phyloP scores from a whole-genome alignment of 1,140 invertebrate species.

The Pentalonia nigronervosa region DNA sequence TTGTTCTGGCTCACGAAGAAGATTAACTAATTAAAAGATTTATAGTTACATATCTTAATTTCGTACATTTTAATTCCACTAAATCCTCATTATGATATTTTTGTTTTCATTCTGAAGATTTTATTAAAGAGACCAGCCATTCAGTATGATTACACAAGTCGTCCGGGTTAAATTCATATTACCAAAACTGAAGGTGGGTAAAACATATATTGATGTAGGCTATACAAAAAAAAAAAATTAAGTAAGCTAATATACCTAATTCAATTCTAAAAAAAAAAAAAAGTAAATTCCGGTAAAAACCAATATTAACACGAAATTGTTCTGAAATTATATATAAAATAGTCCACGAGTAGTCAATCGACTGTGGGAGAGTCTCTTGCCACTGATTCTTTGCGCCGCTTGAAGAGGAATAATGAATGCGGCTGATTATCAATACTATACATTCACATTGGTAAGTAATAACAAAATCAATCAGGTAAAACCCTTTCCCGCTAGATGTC shows the following conservation, averaged over 20 bases:
- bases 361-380: conserved; percentile 57
- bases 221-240: conserved; percentile 47
- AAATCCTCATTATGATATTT: conserved; percentile 52
- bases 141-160: conserved; percentile 50
- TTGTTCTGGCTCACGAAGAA: background rate
- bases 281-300: conserved; percentile 56
- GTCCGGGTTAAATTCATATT: conserved; percentile 53
- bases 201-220: conserved; percentile 52
- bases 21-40: background rate
- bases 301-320: conserved; percentile 57
- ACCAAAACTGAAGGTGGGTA: conserved; percentile 55
- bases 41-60: conserved; percentile 40
- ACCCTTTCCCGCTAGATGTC: conserved; percentile 57
- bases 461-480: conserved; percentile 54
- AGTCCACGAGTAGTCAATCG: conserved; percentile 58
- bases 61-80: conserved; percentile 40
- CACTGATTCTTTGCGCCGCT: conserved; percentile 56
- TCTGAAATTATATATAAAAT: conserved; percentile 59
- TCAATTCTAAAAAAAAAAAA: conserved; percentile 54
- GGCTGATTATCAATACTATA: conserved; percentile 56
- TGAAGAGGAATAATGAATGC: conserved; percentile 55
- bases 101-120: conserved; percentile 56
- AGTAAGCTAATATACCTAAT: conserved; percentile 36
- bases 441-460: conserved; percentile 56
- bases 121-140: conserved; percentile 56